Evolutionary conservation across 1,140 invertebrate genomes (phyloP).

Genomic region (Procambarus clarkii): DNA sequence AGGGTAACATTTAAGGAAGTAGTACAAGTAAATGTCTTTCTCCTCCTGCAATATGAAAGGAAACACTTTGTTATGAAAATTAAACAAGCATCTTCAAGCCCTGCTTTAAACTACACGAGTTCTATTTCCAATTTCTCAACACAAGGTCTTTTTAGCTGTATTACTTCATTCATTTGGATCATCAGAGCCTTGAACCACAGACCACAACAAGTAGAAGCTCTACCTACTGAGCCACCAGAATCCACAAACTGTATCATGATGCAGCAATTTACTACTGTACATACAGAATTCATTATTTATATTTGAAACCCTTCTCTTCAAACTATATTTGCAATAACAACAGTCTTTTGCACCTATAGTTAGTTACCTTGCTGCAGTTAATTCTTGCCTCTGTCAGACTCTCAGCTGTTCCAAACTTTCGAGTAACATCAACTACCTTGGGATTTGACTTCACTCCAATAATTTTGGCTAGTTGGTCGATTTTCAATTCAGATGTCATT

Average conservation of each 20-base stretch:
- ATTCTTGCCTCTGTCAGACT: constrained; percentile 88
- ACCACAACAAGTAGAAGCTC: no score
- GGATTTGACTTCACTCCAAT: constrained; percentile 87
- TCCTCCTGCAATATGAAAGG: constrained; percentile 62
- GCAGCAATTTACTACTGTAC: no score
- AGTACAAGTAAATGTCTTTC: constrained; percentile 72
- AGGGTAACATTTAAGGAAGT: constrained; percentile 71
- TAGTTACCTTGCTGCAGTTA: constrained; percentile 84
- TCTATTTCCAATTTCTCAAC: no score
- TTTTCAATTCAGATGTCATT: constrained; percentile 76
- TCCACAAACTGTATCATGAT: no score
- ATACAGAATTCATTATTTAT: no score
- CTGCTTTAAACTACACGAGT: no score
- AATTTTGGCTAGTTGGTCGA: constrained; percentile 76
- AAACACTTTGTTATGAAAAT: background rate
- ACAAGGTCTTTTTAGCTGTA: no score
- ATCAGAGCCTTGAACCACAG: no score
- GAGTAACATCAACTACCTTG: constrained; percentile 95
- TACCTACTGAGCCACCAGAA: no score
- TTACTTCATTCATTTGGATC: no score
- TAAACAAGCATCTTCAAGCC: background rate
- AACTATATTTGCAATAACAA: background rate
- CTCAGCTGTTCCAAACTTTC: constrained; percentile 83
- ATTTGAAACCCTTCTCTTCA: background rate
- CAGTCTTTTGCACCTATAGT: background rate